Conservation (phyloP, 2,797 vertebrate genomes). For the Myiotriccus ornatus region DNA sequence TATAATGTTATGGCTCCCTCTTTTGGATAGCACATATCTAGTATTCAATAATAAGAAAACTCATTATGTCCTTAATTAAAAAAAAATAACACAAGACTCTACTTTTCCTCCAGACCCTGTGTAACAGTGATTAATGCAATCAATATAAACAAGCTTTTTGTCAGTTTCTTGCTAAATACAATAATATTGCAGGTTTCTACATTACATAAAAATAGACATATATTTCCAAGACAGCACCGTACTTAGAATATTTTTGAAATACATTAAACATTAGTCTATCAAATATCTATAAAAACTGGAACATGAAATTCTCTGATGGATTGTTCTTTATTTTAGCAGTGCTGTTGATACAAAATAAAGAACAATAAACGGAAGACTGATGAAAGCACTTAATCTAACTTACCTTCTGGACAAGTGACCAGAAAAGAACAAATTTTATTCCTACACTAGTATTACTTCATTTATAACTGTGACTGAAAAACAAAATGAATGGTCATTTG, state of each 20-base stretch:
- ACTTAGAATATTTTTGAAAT: background rate
- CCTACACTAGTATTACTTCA: background rate
- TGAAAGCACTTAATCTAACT: background rate
- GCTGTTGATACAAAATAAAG: background rate
- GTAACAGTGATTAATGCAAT: background rate
- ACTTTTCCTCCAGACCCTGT: background rate
- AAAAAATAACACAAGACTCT: background rate
- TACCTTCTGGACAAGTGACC: background rate
- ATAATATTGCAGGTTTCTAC: background rate
- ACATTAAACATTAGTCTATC: background rate
- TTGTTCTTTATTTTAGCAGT: background rate
- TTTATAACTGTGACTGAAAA: background rate
- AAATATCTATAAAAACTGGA: background rate
- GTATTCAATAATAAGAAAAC: slow-evolving; percentile 3
- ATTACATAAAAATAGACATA: background rate
- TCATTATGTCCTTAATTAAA: background rate
- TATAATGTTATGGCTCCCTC: slow-evolving; percentile 72
- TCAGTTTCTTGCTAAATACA: background rate
- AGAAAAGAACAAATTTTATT: background rate
- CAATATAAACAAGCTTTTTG: background rate
- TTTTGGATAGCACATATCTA: slow-evolving; percentile 66
- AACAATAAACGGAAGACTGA: background rate
- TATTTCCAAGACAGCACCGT: background rate
- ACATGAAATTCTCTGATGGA: background rate
- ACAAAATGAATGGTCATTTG: background rate